Evolutionary conservation across 1,140 invertebrate genomes (phyloP), one percentile per base, ranked within the genome.

Genomic region (Mamestra configurata): DNA sequence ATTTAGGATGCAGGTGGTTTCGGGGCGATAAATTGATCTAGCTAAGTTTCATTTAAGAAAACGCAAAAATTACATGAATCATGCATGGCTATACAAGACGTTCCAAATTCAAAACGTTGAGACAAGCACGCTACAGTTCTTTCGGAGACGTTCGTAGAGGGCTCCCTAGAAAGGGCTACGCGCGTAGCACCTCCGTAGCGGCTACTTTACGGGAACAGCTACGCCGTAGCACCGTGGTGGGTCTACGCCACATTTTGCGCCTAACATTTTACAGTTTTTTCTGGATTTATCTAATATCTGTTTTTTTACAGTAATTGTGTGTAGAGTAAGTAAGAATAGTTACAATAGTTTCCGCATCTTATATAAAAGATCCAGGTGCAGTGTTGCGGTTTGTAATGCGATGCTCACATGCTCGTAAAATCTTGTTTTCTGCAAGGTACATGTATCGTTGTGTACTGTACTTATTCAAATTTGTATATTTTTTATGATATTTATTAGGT

Each of bases 361-460:
- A 68, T 40, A 18, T 68, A 68, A 46, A 35, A 43, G 20, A 10
- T 46, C 15, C 35, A 64, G 64, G 40, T 68, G n/a, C 18, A 66
- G 35, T 22, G 40, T 10, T 68, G 64, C 40, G 64, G 64, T 68
- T 68, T 68, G 64, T 68, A 68, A 68, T 24, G 20, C 40, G 40
- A 68, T 11, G 20, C 64, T 24, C 1, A 46, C 40, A n/a, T 8
- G 64, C 40, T 24, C 22, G 8, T 49, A 10, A 15, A 46, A 46
- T 40, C 24, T 46, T 7, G n/a, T 35, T 35, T 0, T 35, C n/a
- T n/a, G n/a, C n/a, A n/a, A n/a, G n/a, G 27, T 61, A 40, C 10
- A 35, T 11, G 18, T 64, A 35, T 64, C 6, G 20, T 18, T 64
- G 15, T 8, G 0, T 7, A 8, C 27, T 49, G 13, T n/a, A 68